Conservation (phyloP, 2,797 vertebrate species). For the Acrossocheilus fasciatus region DNA sequence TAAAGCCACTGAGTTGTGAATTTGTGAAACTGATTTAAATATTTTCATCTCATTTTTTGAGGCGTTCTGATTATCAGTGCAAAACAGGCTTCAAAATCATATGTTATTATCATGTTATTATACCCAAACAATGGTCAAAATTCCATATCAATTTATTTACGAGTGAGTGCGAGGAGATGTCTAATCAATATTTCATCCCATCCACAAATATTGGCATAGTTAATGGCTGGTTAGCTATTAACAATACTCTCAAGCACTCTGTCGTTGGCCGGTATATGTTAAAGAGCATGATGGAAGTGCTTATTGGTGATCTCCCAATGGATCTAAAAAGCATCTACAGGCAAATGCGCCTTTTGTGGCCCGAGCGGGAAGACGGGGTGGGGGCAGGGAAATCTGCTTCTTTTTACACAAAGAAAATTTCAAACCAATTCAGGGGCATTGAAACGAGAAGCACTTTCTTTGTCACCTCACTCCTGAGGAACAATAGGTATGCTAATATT, state of each 20-base stretch:
- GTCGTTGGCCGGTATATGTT: conserved; percentile 32
- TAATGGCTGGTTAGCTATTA: conserved; percentile 47
- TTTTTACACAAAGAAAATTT: conserved; percentile 77
- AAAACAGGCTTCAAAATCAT: not conserved
- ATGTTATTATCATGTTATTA: not conserved
- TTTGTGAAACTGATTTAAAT: conserved; percentile 1
- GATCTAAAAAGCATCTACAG: conserved; percentile 53
- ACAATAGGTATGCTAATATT: conserved; percentile 81
- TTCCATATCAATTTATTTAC: not conserved
- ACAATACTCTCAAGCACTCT: conserved; percentile 35
- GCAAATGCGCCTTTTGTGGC: conserved; percentile 64
- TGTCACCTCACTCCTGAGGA: conserved; percentile 72
- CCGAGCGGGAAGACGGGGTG: conserved; percentile 43
- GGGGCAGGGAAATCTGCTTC: conserved; percentile 53
- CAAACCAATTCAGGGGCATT: conserved; percentile 73
- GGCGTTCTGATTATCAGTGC: not conserved
- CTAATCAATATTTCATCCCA: conserved; percentile 47
- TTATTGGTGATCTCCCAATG: conserved; percentile 54
- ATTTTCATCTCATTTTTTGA: not conserved
- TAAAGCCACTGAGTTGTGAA: not conserved
- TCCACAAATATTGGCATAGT: conserved; percentile 7
- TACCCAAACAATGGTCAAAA: conserved; percentile 2
- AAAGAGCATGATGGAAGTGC: conserved; percentile 45
- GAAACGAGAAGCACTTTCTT: conserved; percentile 76
- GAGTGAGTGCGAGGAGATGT: not conserved